A percentile compares a stretch with the other conserved stretches of the same genome.
Conservation (phyloP, 2,113 vertebrate genomes). For the Cheirogaleus medius region DNA sequence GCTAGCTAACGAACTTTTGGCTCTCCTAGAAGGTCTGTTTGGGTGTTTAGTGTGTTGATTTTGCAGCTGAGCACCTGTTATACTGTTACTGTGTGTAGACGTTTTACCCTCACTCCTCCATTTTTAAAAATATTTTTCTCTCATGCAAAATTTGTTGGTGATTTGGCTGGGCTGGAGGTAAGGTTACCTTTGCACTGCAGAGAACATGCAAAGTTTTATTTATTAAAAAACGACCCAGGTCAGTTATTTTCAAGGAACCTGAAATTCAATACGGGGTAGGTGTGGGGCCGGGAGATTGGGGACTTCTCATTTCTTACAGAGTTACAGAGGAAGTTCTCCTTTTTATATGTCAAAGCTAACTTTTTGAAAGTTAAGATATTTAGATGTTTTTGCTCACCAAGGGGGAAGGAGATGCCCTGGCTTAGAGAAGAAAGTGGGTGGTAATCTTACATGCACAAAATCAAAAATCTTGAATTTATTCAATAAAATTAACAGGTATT, state of each 20-base stretch:
- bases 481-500: neutral
- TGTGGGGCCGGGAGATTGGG: neutral
- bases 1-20: neutral
- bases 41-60: neutral
- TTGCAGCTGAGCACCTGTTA: slow-evolving; percentile 40
- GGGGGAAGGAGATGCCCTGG: neutral
- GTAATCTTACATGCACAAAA: neutral
- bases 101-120: neutral
- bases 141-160: neutral
- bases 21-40: neutral
- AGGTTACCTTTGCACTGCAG: neutral
- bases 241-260: slow-evolving; percentile 38
- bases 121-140: neutral
- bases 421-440: neutral
- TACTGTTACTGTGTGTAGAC: neutral
- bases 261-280: neutral
- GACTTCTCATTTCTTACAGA: slow-evolving; percentile 22
- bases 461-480: neutral
- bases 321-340: slow-evolving; percentile 24
- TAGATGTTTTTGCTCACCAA: slow-evolving; percentile 16
- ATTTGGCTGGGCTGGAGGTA: neutral
- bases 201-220: neutral
- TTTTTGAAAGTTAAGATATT: neutral
- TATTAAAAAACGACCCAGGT: neutral
- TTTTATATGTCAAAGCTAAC: slow-evolving; percentile 20